Base-by-base conservation (phyloP, 2,888 invertebrate genomes). In the Drosophila planitibia region DNA sequence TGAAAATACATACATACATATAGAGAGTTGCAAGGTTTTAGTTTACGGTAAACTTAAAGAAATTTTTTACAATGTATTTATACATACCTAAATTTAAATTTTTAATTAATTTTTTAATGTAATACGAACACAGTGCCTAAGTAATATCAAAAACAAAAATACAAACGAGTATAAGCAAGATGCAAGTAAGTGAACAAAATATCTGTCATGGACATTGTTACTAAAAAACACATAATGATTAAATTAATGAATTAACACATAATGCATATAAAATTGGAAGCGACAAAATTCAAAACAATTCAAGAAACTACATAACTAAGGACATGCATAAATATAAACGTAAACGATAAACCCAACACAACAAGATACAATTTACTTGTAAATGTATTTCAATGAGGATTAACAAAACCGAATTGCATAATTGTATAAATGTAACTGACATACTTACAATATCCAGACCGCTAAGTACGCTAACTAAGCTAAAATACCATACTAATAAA, bases 51-150 rank as follows among this genome's bases (percentile, higher is more conserved):
- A 90, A 90, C 79, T 89, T 83, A 87, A 89, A 77, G 83, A 87
- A 83, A 89, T 89, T 89, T 89, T 90, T 91, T 84, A 88, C 85
- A 88, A 91, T 85, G 82, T 90, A 91, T 91, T 87, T 86, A 90
- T 90, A 90, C 90, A 85, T 85, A 91, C 88, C 88, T 92, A 92
- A 89, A 90, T 92, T 91, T 91, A 91, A 91, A 91, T 83, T 89
- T 92, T 90, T 88, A 91, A 90, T 91, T 91, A 92, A 90, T 91
- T 91, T 85, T 91, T 92, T 92, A 92, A 91, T 91, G 89, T 92
- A 92, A 92, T 93, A 92, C 93, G 93, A 93, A 93, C 93, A 93
- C 93, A 93, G 93, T 93, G 93, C 93, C 93, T 93, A 93, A 92
- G 92, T 93, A 93, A 93, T 93, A 91, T 93, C 87, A 87, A 87